phyloP scores from a whole-genome alignment of 2,113 vertebrate genomes.

The Natator depressus region DNA sequence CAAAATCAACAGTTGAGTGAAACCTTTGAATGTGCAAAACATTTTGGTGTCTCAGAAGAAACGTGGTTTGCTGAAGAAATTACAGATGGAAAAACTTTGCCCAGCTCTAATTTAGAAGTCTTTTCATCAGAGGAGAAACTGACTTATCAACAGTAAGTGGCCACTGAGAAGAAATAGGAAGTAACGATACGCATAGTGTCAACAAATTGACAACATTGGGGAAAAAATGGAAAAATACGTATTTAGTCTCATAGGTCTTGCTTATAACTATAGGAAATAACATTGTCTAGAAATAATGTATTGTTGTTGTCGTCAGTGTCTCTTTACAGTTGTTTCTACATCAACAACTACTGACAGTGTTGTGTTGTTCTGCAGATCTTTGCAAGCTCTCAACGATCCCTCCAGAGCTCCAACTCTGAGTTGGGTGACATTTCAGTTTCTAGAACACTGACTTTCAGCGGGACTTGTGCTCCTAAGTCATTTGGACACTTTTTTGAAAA shows the following conservation, averaged over 20 bases:
- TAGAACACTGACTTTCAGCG: background rate
- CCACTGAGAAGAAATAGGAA: background rate
- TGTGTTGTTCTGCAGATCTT: background rate
- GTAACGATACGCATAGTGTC: background rate
- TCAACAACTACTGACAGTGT: background rate
- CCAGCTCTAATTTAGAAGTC: background rate
- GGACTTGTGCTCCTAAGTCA: background rate
- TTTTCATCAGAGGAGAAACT: background rate
- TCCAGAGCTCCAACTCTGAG: background rate
- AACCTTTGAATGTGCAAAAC: background rate
- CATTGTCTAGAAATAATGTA: background rate
- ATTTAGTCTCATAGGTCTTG: too few species aligned
- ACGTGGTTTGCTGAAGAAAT: background rate
- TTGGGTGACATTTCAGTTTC: background rate
- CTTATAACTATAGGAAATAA: background rate
- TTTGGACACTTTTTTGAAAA: background rate
- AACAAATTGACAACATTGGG: background rate
- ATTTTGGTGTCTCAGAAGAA: background rate
- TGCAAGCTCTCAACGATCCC: background rate
- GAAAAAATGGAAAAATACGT: background rate
- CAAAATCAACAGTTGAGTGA: background rate
- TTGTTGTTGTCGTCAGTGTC: background rate
- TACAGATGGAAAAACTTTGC: background rate
- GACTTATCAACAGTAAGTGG: background rate
- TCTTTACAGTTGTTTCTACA: background rate